These are phyloP conservation scores for Drosophila punjabiensis DNA, from an alignment of 1,140 invertebrate species.

Conservation along the genomic window DNA sequence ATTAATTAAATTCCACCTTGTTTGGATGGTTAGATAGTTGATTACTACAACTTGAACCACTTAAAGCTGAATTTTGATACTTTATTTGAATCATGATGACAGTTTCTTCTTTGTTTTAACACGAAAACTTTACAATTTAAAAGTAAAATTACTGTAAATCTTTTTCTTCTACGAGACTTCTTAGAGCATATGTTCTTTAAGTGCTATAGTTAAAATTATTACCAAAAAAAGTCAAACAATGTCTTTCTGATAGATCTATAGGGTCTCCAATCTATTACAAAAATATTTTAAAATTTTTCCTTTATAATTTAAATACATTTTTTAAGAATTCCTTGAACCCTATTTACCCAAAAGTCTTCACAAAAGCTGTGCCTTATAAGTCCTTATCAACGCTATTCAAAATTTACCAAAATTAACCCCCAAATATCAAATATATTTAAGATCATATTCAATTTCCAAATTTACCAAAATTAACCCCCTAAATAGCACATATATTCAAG, in stretches of 20 bases:
- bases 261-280: neutral
- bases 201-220: too few relatives aligned
- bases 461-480: neutral
- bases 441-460: neutral
- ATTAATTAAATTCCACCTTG: constrained; percentile 14
- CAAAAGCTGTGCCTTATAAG: neutral
- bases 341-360: neutral
- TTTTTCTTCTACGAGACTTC: too few relatives aligned
- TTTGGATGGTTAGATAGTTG: neutral
- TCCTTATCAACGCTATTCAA: neutral
- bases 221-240: neutral
- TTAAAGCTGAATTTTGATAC: neutral
- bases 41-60: neutral
- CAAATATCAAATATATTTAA: neutral
- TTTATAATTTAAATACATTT: neutral
- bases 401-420: neutral
- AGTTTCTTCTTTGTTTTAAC: neutral
- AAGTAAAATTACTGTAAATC: too few relatives aligned
- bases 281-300: neutral
- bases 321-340: neutral
- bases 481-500: neutral
- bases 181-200: too few relatives aligned
- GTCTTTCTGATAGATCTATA: accelerated
- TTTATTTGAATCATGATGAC: neutral
- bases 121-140: too few relatives aligned